A percentile compares a stretch with the other conserved stretches of the same genome.
phyloP scores from a whole-genome alignment of 2,888 invertebrate genomes.

The Drosophila quinaria region DNA sequence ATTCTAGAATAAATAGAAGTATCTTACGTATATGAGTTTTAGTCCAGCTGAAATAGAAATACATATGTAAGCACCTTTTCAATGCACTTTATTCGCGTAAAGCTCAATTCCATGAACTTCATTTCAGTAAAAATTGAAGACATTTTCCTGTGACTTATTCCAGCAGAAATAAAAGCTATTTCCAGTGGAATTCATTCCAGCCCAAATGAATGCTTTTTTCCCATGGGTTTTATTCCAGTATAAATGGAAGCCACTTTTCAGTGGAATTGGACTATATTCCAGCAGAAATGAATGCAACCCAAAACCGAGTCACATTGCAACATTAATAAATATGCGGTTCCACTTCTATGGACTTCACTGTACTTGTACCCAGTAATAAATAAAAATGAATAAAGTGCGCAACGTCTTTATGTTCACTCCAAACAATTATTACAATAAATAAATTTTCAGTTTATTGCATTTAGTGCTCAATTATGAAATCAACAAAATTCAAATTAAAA shows the following conservation, averaged over 20 bases:
- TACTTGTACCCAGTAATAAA: background rate
- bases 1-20: too few species aligned
- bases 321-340: background rate
- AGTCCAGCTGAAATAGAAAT: background rate
- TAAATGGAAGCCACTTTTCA: background rate
- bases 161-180: too few species aligned
- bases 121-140: too few species aligned
- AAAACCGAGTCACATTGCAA: too few species aligned
- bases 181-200: too few species aligned
- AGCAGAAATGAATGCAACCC: background rate
- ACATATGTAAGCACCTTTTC: too few species aligned
- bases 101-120: too few species aligned
- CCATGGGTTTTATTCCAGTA: too few species aligned
- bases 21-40: too few species aligned
- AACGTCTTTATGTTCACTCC: slow-evolving; percentile 13
- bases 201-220: too few species aligned
- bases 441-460: slow-evolving; percentile 75
- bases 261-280: background rate
- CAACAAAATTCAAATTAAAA: slow-evolving; percentile 32
- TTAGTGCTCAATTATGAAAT: slow-evolving; percentile 56
- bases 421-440: slow-evolving; percentile 72
- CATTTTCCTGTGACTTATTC: too few species aligned
- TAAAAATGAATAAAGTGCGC: background rate
- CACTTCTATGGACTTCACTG: background rate
- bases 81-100: too few species aligned